A percentile compares a stretch with the other conserved stretches of the same genome.
Evolutionary conservation across 2,888 invertebrate species (phyloP).

Genomic region (Cyaniris semiargus): DNA sequence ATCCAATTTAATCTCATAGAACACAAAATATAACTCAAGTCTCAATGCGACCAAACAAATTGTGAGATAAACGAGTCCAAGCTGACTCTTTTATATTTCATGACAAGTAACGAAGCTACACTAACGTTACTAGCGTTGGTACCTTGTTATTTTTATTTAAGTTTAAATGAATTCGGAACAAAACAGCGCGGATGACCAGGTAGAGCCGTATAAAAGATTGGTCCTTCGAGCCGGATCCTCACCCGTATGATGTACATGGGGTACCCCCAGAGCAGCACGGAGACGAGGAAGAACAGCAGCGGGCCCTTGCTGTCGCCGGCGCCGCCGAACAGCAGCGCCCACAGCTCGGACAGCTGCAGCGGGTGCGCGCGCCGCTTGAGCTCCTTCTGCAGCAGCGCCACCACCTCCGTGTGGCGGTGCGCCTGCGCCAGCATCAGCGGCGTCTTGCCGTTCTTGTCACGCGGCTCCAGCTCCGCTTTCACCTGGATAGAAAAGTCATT

Average conservation of each 20-base stretch:
- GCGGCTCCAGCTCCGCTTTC: constrained; percentile 91
- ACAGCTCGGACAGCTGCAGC: constrained; percentile 92
- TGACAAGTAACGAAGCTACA: too few species aligned
- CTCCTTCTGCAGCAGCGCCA: constrained; percentile 89
- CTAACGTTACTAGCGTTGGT: too few species aligned
- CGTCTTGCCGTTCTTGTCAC: constrained; percentile 95
- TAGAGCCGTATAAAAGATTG: not conserved
- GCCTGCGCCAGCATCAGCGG: constrained; percentile 94
- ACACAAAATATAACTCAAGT: too few species aligned
- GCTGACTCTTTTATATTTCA: too few species aligned
- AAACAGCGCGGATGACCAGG: not conserved
- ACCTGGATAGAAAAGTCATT: too few species aligned
- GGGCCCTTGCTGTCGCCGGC: constrained; percentile 95
- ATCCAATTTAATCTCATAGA: too few species aligned
- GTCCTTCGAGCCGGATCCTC: constrained; percentile 47
- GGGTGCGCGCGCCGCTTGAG: constrained; percentile 91
- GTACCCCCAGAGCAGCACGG: constrained; percentile 94
- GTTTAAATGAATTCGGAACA: too few species aligned
- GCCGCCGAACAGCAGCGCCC: constrained; percentile 94
- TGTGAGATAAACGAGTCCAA: too few species aligned
- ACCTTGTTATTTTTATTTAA: too few species aligned
- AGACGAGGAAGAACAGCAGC: constrained; percentile 90
- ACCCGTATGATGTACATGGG: constrained; percentile 95
- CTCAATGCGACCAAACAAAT: too few species aligned
- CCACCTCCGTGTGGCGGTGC: constrained; percentile 92